phyloP scores from a whole-genome alignment of 2,888 invertebrate genomes.

The Elysia crispata region DNA sequence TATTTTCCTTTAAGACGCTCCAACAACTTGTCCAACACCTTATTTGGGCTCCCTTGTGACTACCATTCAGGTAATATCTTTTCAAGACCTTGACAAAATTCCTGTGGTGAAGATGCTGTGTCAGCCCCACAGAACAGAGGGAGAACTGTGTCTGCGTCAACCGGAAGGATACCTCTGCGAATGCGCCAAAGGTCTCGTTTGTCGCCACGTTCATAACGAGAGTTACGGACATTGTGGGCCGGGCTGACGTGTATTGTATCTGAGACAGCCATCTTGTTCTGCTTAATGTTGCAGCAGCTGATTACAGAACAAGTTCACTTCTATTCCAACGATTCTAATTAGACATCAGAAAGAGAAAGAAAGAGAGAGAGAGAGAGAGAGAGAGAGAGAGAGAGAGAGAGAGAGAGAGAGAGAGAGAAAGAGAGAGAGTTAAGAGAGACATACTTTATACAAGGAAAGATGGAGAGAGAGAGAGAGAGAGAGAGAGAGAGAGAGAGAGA shows the following conservation, averaged over 20 bases:
- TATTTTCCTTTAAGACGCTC: too few species aligned
- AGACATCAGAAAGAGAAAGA: too few species aligned
- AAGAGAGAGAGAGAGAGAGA: too few species aligned
- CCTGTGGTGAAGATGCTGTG: constrained; percentile 31
- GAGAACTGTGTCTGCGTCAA: constrained; percentile 41
- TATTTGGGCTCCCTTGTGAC: too few species aligned
- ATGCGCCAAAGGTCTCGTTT: constrained; percentile 37
- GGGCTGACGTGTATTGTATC: not conserved
- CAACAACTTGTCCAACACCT: too few species aligned
- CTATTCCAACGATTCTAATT: too few species aligned
- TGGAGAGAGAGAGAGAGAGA: constrained; percentile 14
- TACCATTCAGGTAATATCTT: constrained; percentile 44
- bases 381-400: not conserved
- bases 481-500: not conserved
- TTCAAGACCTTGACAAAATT: constrained; percentile 41
- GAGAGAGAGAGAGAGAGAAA: constrained; percentile 16
- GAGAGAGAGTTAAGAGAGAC: constrained; percentile 19
- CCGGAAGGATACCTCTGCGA: constrained; percentile 48
- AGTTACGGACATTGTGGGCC: constrained; percentile 43
- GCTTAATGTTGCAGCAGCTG: too few species aligned
- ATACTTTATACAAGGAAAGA: constrained; percentile 32
- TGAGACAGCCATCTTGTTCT: too few species aligned
- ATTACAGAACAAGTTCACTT: too few species aligned
- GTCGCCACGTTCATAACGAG: constrained; percentile 38
- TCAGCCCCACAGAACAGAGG: constrained; percentile 10